Evolutionary conservation across 2,888 invertebrate species (phyloP).

Genomic region (Fragum whitleyi): DNA sequence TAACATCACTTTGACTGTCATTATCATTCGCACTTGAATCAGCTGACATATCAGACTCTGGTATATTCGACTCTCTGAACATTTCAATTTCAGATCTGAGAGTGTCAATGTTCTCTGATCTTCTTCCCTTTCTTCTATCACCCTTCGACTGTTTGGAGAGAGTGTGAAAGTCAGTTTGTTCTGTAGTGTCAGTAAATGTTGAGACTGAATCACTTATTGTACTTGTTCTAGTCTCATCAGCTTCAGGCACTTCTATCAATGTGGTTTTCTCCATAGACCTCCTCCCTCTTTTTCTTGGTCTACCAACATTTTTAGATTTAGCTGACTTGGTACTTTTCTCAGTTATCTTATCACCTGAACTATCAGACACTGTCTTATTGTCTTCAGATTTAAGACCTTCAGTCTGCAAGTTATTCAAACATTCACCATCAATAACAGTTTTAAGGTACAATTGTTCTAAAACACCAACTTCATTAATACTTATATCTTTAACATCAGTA

Average conservation of each 20-base stretch:
- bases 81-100: background rate
- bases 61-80: background rate
- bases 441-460: too few species aligned
- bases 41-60: background rate
- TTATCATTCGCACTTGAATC: background rate
- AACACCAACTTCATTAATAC: too few species aligned
- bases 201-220: too few species aligned
- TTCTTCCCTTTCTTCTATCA: background rate
- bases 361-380: too few species aligned
- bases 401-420: too few species aligned
- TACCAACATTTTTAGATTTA: background rate
- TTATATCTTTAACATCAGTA: too few species aligned
- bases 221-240: background rate
- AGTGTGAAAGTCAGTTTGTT: background rate
- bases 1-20: too few species aligned
- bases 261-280: background rate
- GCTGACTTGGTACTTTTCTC: background rate
- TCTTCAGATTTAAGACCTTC: too few species aligned
- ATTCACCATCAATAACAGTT: too few species aligned
- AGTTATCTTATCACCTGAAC: background rate
- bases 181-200: background rate
- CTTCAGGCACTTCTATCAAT: background rate
- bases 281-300: background rate
- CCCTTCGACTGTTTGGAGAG: background rate
- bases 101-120: background rate